Base-by-base conservation (phyloP, 1,140 invertebrate species). In the Doryteuthis pealeii region DNA sequence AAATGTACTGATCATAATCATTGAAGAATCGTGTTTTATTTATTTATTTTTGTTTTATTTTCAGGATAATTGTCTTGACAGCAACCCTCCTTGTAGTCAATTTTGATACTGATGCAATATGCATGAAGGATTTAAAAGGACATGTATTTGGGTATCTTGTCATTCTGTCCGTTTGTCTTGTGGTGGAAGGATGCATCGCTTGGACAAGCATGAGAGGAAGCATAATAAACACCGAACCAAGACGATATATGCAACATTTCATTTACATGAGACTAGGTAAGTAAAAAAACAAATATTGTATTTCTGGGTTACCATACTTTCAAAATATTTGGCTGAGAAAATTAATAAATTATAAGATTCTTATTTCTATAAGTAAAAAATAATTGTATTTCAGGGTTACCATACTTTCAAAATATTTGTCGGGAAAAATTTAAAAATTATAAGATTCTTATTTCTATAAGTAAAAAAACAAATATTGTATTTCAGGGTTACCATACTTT, bases 191-290 rank as follows among this genome's bases (percentile, higher is more conserved):
- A 66, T 90, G 90, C 74, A 93, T 96, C 75, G 92, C 92, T 76
- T 89, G 92, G 76, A 90, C 94, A 70, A 93, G 94, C 70, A 91
- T 94, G 86, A 89, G 93, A 74, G 95, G 95, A 71, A 93, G 93
- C 78, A 96, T 96, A 80, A 89, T 96, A 71, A 91, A 95, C 81
- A 92, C 92, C 1, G 89, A 89, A 33, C 92, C 92, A 1, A 88
- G 95, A 68, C 90, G 91, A 62, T 91, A 92, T 74, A 94, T 95
- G 90, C 92, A 94, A 86, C 93, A 94, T 84, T 89, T 96, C 28
- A 91, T 96, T 71, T 96, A 96, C 88, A 85, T 92, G 73, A 91
- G 94, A 86, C 88, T 95, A 62, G 91, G 95, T 96, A 89, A 91
- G 91, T 89, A 71, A 67, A n/a, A n/a, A n/a, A n/a, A n/a, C n/a